Conservation (phyloP, 2,113 vertebrate genomes). For the Rallus limicola region DNA sequence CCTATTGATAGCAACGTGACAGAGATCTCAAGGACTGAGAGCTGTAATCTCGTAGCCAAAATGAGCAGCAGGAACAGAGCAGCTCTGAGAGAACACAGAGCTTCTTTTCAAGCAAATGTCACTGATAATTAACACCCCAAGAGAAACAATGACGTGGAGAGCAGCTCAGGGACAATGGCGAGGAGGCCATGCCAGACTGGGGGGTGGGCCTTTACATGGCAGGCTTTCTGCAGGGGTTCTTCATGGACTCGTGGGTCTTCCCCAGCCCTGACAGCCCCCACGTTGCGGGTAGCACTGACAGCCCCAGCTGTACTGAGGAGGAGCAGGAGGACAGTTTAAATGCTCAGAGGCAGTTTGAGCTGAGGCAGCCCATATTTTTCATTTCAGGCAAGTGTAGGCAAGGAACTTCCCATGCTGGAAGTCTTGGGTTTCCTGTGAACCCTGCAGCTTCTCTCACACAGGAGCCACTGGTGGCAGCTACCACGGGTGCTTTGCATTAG, state of each 20-base stretch:
- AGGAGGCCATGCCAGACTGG: background rate
- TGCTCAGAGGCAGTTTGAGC: background rate
- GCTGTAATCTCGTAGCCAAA: background rate
- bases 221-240: background rate
- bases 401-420: background rate
- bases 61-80: slow-evolving; percentile 1
- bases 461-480: background rate
- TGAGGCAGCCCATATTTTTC: background rate
- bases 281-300: background rate
- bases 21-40: background rate
- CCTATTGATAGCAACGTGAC: background rate
- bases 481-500: background rate
- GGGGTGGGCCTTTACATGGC: background rate
- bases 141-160: fast-evolving
- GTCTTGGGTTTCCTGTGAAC: background rate
- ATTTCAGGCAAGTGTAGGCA: background rate
- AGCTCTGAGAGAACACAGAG: background rate
- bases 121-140: background rate
- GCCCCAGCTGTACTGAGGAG: background rate
- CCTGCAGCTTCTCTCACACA: background rate
- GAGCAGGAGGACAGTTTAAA: background rate
- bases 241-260: background rate
- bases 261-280: background rate
- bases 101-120: background rate
- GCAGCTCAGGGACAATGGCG: background rate